Evolutionary conservation across 2,113 vertebrate genomes (phyloP), one percentile per base, ranked within the genome.

Genomic region (Xyrauchen texanus): DNA sequence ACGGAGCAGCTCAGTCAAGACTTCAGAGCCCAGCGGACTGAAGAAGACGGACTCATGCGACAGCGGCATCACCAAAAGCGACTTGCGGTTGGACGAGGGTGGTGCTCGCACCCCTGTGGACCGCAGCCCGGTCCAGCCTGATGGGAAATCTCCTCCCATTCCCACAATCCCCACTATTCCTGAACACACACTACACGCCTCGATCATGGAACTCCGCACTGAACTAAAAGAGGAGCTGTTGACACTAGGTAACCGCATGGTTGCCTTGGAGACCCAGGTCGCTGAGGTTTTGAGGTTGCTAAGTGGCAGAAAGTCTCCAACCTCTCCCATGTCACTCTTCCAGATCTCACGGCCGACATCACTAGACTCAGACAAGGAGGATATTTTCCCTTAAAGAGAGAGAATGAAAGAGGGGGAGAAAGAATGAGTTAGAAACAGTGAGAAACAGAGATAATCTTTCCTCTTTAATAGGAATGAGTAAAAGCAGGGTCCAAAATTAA

Each of bases 1-100:
- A 86, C 93, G 96, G 90, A 95, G 95, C 81, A 95, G 74, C 34
- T 76, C 74, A 4, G 12, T 66, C 49, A 96, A 92, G 89, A 49
- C 10, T 87, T 7, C 49, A 89, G 91, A 53, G 78, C 89, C 34
- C 0, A 92, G 90, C 75, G 94, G 95, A 0, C 89, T 99, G 75
- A 98, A 97, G 92, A 99, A 99, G 90, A 99, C 98, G 0, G 98
- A 99, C 91, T 99, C 98, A 0, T 99, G 97, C 7, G 98, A 99
- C 79, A 98, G 97, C 0, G 98, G 98, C 71, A 99, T 99, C 87
- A 99, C 98, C 84, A 99, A 98, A 88, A 99, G 98, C 6, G 98
- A 99, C 91, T 89, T 99, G 87, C 95, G 96, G 5, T 91, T 99
- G 88, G 97, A 99, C 89, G 96, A 94, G 0, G 94, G 97, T 0